Evolutionary conservation across 2,113 vertebrate species (phyloP).

Genomic region (Phrynosoma platyrhinos): DNA sequence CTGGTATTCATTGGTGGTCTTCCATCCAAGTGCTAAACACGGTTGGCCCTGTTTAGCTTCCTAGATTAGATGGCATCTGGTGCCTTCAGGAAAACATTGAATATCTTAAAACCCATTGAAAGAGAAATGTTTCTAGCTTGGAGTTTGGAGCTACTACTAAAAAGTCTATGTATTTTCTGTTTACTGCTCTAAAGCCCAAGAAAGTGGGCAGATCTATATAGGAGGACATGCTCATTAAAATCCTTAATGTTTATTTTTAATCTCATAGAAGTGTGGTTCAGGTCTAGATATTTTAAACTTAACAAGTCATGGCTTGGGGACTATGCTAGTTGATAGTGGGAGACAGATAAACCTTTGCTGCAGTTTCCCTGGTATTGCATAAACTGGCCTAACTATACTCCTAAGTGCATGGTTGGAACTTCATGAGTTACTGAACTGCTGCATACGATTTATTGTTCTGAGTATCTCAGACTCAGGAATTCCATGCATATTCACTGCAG

Average conservation of each 20-base stretch:
- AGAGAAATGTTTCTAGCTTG: background rate
- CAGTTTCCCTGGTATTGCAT: background rate
- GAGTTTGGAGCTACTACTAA: background rate
- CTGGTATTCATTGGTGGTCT: too few relatives aligned
- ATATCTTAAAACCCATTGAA: background rate
- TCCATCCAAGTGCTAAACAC: too few relatives aligned
- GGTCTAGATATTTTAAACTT: background rate
- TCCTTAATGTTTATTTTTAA: background rate
- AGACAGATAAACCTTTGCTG: too few relatives aligned
- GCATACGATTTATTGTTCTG: background rate
- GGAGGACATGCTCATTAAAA: too few relatives aligned
- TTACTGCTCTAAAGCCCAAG: background rate
- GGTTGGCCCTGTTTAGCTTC: too few relatives aligned
- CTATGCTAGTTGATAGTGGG: too few relatives aligned
- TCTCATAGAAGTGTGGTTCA: background rate
- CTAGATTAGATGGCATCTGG: too few relatives aligned
- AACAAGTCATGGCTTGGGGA: background rate
- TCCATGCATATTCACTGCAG: background rate
- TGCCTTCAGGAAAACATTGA: background rate
- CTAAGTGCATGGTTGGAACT: too few relatives aligned
- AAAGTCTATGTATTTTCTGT: background rate
- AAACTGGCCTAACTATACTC: background rate
- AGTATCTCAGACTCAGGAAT: background rate
- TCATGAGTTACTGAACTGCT: background rate
- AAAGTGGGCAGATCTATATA: background rate